Evolutionary conservation across 2,888 invertebrate species (phyloP), one percentile per base, ranked within the genome.

Genomic region (Temnothorax rugatulus): DNA sequence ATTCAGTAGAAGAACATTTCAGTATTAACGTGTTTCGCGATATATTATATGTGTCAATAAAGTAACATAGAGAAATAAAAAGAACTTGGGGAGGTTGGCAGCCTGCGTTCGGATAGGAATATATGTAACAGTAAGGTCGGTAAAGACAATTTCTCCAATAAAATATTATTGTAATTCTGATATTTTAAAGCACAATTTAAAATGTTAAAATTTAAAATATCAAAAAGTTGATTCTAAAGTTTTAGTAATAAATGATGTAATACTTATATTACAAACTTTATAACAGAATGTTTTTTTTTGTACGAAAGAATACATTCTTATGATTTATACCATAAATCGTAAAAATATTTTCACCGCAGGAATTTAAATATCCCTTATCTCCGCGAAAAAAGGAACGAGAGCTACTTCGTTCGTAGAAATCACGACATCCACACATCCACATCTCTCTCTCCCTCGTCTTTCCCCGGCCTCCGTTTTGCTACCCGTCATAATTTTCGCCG

Each of bases 401-500:
- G 47, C 15, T 34, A 15, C 25, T 44, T 68, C 18, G 38, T 73
- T 73, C 38, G 54, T n/a, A 29, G 66, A 77, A 66, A 66, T 77
- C 21, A 11, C n/a, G 4, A 64, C 29, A 29, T 50, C 38, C n/a
- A 1, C 52, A 4, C 18, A 15, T 73, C 41, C 41, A 34, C 38
- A 21, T 59, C 25, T n/a, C 63, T n/a, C 63, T 38, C 52, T 52
- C 2, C 18, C 61, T 21, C 1, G 44, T 75, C 11, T 34, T 3
- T 15, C 15, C 34, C 38, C 34, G 15, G 54, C 9, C 54, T 25
- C 44, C 66, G 66, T 44, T 34, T n/a, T 21, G 29, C 54, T 9
- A 3, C 9, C 9, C 59, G 59, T 71, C 59, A 47, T 50, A 50
- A 71, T 59, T 66, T 77, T 50, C 57, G 21, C 52, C 21, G 38